Conservation (phyloP, 2,797 vertebrate genomes). For the Siniperca undulata region DNA sequence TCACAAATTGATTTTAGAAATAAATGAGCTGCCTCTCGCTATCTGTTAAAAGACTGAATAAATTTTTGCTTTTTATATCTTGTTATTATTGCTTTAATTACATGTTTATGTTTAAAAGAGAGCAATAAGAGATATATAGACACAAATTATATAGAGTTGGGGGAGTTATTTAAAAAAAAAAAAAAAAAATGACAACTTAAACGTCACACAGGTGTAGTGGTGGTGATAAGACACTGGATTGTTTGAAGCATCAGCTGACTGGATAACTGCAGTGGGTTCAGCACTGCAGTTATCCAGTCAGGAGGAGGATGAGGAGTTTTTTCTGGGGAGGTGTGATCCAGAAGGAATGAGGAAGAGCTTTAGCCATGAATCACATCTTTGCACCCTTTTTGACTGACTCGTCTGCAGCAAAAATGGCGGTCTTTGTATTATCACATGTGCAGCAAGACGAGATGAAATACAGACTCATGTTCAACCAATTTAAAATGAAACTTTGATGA, state of each 20-base stretch:
- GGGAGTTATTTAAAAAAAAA: no score
- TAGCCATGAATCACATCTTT: conserved; percentile 16
- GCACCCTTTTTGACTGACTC: conserved; percentile 22
- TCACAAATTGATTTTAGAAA: conserved; percentile 81
- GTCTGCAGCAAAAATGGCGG: neutral
- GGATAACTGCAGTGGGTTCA: neutral
- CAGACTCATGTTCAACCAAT: neutral
- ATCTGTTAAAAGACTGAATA: conserved; percentile 86
- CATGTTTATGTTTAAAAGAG: no score
- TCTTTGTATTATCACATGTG: neutral
- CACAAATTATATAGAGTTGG: neutral
- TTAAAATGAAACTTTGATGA: conserved; percentile 1
- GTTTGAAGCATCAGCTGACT: neutral
- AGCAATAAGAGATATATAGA: no score
- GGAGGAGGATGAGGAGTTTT: conserved; percentile 20
- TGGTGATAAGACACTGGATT: neutral
- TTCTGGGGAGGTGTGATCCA: conserved; percentile 1
- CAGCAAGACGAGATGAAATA: neutral
- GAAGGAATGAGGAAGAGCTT: conserved; percentile 25
- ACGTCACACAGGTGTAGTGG: neutral
- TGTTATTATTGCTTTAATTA: conserved; percentile 34
- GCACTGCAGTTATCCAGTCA: neutral
- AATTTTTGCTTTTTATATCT: conserved; percentile 83
- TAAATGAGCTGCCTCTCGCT: conserved; percentile 71
- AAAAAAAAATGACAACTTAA: neutral